Evolutionary conservation across 1,140 invertebrate genomes (phyloP), one percentile per base, ranked within the genome.

Genomic region (Myzus persicae): DNA sequence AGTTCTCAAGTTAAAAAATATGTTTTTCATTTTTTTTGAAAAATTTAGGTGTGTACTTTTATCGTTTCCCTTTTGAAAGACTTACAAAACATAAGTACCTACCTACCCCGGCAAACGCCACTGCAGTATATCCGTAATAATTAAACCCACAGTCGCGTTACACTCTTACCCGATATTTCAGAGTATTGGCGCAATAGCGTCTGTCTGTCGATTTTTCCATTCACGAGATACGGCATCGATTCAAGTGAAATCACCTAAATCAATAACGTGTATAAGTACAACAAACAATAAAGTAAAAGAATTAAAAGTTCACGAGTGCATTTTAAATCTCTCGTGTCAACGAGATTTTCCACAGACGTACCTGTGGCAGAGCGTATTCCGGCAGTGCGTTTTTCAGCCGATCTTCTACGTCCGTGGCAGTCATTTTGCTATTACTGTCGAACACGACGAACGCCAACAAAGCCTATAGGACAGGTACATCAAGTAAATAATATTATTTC

Each of bases 191-290:
- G 97, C 76, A 98, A 95, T 44, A 98, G 95, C 0, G 96, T 95
- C 94, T 98, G 98, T 93, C 98, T 96, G 95, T 98, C 98, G 22
- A 97, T 97, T 96, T 98, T 98, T 14, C 98, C 98, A 95, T 98
- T 98, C 0, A 97, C 97, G 22, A 98, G 95, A 8, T 98, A 95
- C 0, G 98, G 98, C 93, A 98, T 96, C 14, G 95, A 96, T 20
- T 98, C 96, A 9, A 98, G 95, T 2, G 97, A 95, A 18, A 98
- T 96, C 0, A 98, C 96, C 95, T 96, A 95, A 42, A 95, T 95
- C 93, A 82, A 76, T 1, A 76, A 76, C 18, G 31, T 18, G 59
- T 18, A n/a, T n/a, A n/a, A 76, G 14, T n/a, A n/a, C 14, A 67
- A 67, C 9, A 14, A 67, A 31, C 31, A 31, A 31, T 31, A n/a